phyloP scores from a whole-genome alignment of 1,140 invertebrate genomes.

The Aphaenogaster rudis region DNA sequence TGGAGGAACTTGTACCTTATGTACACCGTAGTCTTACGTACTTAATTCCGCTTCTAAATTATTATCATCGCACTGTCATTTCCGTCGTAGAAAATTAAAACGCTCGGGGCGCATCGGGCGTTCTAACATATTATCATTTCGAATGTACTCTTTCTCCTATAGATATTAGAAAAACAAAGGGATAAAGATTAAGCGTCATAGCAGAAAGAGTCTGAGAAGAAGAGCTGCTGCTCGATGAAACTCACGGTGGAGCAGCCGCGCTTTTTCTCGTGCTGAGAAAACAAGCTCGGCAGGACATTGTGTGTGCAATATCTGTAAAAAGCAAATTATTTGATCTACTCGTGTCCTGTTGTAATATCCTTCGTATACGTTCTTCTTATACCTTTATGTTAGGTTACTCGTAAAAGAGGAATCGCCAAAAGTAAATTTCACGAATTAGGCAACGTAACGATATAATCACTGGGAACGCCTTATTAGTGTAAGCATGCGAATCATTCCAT shows the following conservation, averaged over 20 bases:
- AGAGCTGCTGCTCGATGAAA: constrained; percentile 1
- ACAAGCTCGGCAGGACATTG: background rate
- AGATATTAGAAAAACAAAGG: constrained; percentile 14
- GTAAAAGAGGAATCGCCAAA: background rate
- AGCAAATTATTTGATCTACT: constrained; percentile 9
- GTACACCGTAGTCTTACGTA: background rate
- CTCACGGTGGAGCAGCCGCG: background rate
- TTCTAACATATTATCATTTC: constrained; percentile 12
- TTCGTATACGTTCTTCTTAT: constrained; percentile 31
- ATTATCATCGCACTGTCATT: constrained; percentile 40
- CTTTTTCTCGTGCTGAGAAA: background rate
- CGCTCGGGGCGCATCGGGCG: background rate
- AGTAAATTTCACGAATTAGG: constrained; percentile 6
- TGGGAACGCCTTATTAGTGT: constrained; percentile 39
- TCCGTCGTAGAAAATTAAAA: constrained; percentile 13
- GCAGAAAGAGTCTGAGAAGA: constrained; percentile 30
- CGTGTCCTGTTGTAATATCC: constrained; percentile 42
- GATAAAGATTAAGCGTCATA: background rate
- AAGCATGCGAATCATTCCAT: constrained; percentile 61
- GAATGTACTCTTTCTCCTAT: background rate
- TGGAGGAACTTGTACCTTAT: background rate
- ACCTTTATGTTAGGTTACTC: constrained; percentile 31
- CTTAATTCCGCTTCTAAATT: constrained; percentile 37
- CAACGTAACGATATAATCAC: constrained; percentile 16
- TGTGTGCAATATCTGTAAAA: constrained; percentile 18